These are phyloP conservation scores for Stictonetta naevosa DNA, from an alignment of 2,113 vertebrate species.

Conservation along the genomic window DNA sequence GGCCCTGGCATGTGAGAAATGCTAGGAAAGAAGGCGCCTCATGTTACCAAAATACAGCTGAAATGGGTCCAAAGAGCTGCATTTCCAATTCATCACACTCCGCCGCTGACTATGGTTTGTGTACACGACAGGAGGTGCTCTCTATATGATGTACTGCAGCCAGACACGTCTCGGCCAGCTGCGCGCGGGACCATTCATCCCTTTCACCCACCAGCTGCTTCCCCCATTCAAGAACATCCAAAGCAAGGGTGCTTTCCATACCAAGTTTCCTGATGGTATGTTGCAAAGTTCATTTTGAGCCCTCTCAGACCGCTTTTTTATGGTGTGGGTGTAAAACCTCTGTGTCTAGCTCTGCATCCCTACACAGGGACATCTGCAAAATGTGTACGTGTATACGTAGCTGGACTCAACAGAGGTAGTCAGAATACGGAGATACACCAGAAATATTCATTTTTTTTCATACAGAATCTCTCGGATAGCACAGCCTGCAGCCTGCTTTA, in stretches of 20 bases:
- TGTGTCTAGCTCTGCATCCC: not conserved
- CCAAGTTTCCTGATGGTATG: fast-evolving
- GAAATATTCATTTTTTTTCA: not conserved
- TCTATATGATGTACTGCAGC: not conserved
- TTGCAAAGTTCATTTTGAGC: not conserved
- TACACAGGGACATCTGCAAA: not conserved
- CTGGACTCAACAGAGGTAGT: not conserved
- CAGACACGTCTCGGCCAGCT: not conserved
- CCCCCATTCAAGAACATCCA: not conserved
- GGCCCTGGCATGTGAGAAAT: not conserved
- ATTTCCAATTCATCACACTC: not conserved
- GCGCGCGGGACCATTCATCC: not conserved
- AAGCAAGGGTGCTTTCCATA: not conserved
- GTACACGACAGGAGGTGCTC: not conserved
- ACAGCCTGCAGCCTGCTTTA: not conserved
- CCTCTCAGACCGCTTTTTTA: not conserved
- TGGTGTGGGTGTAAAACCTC: not conserved
- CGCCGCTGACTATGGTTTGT: not conserved
- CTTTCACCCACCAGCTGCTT: not conserved
- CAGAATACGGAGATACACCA: not conserved
- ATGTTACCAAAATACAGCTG: conserved; percentile 17
- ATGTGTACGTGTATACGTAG: not conserved
- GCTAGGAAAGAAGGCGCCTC: not conserved
- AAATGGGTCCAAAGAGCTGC: not conserved
- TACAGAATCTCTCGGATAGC: not conserved